Base-by-base conservation (phyloP, 2,113 vertebrate species). In the Rhinogobius similis region DNA sequence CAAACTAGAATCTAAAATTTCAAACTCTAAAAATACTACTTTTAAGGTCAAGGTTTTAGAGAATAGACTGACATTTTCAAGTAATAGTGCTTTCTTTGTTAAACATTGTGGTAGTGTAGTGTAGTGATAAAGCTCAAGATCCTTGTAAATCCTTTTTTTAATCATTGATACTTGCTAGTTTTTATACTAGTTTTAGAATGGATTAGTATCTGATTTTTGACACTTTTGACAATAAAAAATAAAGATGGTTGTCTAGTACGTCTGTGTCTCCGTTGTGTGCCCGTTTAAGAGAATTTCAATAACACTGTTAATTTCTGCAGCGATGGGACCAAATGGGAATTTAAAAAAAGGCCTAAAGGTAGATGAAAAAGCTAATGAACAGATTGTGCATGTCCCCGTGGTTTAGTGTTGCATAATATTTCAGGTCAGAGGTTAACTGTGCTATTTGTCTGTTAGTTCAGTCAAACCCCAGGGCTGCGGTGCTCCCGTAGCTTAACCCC, bases 381-480 rank as follows among this genome's bases (percentile, higher is more conserved):
- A 58, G 23, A 69, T 65, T n/a, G 43, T 67, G 36, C 10, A 44
- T 41, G 32, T 67, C 61, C 27, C 48, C 39, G 12, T 62, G 61
- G 46, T 61, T 36, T 76, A 65, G 27, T 61, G 56, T 72, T 41
- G 38, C 46, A 72, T 67, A 8, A 46, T 6, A 73, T 67, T 68
- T 75, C 7, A 3, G 55, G 74, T 72, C 81, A 71, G 67, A 78
- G 39, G 58, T 58, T 66, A 72, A 74, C 61, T 67, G 23, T 59
- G 69, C 59, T 43, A 29, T 62, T 53, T 38, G 27, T 48, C 58
- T 62, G 27, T 71, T 68, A 26, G 44, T 64, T 65, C 43, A 76
- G 43, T 72, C n/a, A 29, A 67, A 75, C 70, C 26, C 43, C 10
- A 16, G 43, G 48, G 65, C 68, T 66, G 74, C 29, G 52, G 39